Conservation (phyloP, 2,797 vertebrate species). For the Enteromius anoplus region DNA sequence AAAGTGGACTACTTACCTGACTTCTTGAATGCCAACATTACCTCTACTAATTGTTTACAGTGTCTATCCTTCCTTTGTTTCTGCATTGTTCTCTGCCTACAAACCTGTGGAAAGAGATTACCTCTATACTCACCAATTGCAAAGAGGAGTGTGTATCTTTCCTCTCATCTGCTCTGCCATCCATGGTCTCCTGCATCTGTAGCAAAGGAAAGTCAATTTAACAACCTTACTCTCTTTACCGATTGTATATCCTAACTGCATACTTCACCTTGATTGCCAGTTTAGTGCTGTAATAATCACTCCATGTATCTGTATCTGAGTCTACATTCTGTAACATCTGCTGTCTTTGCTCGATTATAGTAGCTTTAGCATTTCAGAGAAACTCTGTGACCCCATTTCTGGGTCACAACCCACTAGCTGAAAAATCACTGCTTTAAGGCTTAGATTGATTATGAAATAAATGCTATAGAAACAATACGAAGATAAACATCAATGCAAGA, state of each 20-base stretch:
- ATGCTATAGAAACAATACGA: neutral
- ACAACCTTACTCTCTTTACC: neutral
- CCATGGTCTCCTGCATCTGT: neutral
- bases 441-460: slow-evolving; percentile 5
- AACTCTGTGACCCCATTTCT: neutral
- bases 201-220: neutral
- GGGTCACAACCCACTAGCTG: neutral
- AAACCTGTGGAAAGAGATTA: neutral
- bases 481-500: neutral
- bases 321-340: neutral
- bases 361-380: neutral
- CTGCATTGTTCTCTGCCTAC: neutral
- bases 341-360: neutral
- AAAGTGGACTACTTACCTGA: neutral
- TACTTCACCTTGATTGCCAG: neutral
- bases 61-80: neutral
- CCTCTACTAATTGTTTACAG: neutral
- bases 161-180: neutral
- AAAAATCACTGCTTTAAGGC: neutral
- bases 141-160: neutral
- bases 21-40: neutral
- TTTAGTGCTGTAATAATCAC: neutral
- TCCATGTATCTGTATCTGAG: neutral
- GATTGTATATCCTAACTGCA: neutral
- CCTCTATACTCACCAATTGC: neutral